Evolutionary conservation across 2,113 vertebrate species (phyloP).

Genomic region (Nyctibius bracteatus): DNA sequence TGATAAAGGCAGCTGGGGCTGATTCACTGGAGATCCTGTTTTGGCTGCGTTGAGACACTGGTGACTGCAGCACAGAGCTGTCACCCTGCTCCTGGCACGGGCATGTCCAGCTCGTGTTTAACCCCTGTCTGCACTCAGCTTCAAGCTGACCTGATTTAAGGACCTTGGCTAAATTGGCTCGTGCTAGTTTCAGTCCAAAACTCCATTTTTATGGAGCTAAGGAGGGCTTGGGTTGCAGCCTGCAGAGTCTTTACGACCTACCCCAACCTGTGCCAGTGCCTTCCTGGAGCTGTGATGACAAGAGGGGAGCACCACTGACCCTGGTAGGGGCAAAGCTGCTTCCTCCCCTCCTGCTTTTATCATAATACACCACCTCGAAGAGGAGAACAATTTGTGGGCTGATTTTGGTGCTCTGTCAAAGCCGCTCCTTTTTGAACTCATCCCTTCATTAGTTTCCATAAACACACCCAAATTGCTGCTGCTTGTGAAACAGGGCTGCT

Average conservation of each 20-base stretch:
- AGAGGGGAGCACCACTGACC: fast-evolving
- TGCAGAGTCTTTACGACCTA: not conserved
- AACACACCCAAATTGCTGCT: not conserved
- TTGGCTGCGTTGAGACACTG: not conserved
- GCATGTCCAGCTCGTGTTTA: not conserved
- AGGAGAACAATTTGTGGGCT: not conserved
- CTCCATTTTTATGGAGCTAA: fast-evolving
- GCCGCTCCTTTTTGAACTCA: not conserved
- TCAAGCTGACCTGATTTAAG: not conserved
- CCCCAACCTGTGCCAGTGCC: not conserved
- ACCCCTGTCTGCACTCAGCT: not conserved
- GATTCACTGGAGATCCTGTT: not conserved
- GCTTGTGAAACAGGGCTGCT: not conserved
- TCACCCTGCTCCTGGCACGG: not conserved
- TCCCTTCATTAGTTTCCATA: not conserved
- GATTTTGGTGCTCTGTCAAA: not conserved
- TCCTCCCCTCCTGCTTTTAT: not conserved
- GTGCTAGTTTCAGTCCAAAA: not conserved
- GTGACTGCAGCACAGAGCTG: not conserved
- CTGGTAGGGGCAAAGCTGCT: not conserved
- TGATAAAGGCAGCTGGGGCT: not conserved
- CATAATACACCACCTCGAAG: fast-evolving
- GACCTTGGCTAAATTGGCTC: fast-evolving
- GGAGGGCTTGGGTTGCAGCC: not conserved
- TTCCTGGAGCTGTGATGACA: fast-evolving